These are phyloP conservation scores for Camptogramma bilineatum DNA, from an alignment of 2,888 invertebrate genomes.

Conservation along the genomic window DNA sequence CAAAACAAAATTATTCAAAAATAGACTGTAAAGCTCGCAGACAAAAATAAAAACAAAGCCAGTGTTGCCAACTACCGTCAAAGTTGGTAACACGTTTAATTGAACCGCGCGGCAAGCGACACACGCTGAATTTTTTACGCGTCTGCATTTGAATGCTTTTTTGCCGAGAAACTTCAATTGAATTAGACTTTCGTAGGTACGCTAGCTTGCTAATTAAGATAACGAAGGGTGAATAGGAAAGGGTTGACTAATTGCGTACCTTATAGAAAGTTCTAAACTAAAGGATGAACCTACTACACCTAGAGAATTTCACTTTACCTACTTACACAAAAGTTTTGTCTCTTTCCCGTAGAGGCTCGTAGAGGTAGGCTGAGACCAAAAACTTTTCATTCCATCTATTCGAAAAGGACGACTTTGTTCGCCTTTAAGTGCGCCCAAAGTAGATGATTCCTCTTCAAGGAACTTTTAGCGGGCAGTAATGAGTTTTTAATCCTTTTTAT, in stretches of 20 bases:
- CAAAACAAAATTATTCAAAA: not conserved
- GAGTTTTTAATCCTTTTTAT: too few species aligned
- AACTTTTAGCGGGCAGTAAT: too few species aligned
- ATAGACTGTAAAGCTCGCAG: constrained; percentile 7
- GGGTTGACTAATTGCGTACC: not conserved
- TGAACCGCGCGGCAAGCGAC: constrained; percentile 22
- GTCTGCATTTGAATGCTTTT: constrained; percentile 21
- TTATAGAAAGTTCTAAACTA: too few species aligned
- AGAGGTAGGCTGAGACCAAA: too few species aligned
- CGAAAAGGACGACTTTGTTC: too few species aligned
- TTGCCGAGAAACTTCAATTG: not conserved
- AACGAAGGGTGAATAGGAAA: not conserved
- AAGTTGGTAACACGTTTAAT: constrained; percentile 30
- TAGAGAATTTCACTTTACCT: too few species aligned
- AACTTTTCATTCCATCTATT: too few species aligned
- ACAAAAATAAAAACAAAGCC: constrained; percentile 29
- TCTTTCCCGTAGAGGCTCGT: too few species aligned
- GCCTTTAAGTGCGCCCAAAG: too few species aligned
- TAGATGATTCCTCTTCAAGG: too few species aligned
- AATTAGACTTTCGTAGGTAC: not conserved
- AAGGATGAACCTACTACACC: too few species aligned
- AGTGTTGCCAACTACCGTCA: constrained; percentile 14
- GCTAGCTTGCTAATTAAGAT: not conserved
- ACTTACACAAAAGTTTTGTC: too few species aligned
- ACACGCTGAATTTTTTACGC: constrained; percentile 24